Evolutionary conservation across 1,140 invertebrate species (phyloP).

Genomic region (Portunus trituberculatus): DNA sequence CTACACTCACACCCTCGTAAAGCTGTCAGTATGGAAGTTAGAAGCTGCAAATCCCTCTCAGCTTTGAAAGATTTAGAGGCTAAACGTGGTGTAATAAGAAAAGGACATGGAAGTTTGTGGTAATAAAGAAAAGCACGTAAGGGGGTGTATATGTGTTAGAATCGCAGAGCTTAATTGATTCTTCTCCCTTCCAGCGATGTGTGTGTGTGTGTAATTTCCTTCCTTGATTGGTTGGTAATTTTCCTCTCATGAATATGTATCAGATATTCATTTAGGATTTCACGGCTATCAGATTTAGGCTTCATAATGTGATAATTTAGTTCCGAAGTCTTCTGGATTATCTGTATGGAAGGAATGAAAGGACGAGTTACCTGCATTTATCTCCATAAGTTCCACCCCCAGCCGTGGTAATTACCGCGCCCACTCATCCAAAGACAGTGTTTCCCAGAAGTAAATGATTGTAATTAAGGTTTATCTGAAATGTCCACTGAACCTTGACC

Average conservation of each 20-base stretch:
- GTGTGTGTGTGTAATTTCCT: background rate
- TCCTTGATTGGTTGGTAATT: background rate
- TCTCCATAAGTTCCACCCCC: background rate
- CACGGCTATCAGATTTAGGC: background rate
- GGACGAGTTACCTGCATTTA: background rate
- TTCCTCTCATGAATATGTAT: background rate
- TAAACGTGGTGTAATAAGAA: too few species aligned
- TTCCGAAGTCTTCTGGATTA: background rate
- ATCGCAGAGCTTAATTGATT: too few species aligned
- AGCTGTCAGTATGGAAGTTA: too few species aligned
- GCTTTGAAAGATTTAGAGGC: too few species aligned
- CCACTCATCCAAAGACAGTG: background rate
- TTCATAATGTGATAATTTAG: constrained; percentile 3
- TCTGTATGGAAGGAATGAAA: background rate
- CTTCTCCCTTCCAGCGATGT: too few species aligned
- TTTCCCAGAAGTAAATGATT: background rate
- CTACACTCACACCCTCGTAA: too few species aligned
- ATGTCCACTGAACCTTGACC: background rate
- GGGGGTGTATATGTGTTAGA: too few species aligned
- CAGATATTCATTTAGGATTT: background rate
- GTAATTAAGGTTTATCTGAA: background rate
- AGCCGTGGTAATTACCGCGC: background rate
- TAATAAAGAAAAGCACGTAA: too few species aligned
- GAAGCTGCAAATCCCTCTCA: too few species aligned
- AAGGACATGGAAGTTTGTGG: too few species aligned